These are phyloP conservation scores for Acromyrmex charruanus DNA, from an alignment of 1,140 invertebrate genomes.

Conservation along the genomic window DNA sequence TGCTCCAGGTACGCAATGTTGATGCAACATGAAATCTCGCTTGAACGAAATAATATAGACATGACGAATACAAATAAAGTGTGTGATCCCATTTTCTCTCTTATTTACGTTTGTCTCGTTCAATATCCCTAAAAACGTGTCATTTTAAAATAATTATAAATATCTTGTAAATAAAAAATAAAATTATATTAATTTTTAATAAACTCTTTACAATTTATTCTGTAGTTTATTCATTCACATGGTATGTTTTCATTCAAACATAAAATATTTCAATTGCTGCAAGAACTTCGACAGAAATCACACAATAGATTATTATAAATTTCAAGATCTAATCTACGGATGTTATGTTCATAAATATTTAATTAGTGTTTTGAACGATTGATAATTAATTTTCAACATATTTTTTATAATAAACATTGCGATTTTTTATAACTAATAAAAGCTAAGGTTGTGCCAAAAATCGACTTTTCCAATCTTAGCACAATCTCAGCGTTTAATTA, in stretches of 20 bases:
- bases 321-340: neutral
- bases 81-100: slow-evolving; percentile 30
- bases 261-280: neutral
- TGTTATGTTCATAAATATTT: neutral
- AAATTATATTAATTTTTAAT: neutral
- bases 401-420: too few species aligned
- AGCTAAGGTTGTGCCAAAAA: too few species aligned
- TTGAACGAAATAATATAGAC: slow-evolving; percentile 38
- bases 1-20: neutral
- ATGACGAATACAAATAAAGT: slow-evolving; percentile 24
- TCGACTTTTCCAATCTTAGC: too few species aligned
- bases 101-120: slow-evolving; percentile 25
- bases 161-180: neutral
- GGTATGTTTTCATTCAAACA: neutral
- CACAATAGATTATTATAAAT: neutral
- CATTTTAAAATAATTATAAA: neutral
- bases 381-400: neutral
- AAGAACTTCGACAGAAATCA: neutral
- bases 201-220: neutral
- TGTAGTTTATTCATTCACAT: neutral
- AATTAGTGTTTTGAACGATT: neutral
- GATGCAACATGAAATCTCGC: slow-evolving; percentile 22
- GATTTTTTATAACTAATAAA: too few species aligned
- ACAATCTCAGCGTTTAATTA: too few species aligned
- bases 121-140: neutral